Conservation (phyloP, 2,888 invertebrate species). For the Limnephilus rhombicus region DNA sequence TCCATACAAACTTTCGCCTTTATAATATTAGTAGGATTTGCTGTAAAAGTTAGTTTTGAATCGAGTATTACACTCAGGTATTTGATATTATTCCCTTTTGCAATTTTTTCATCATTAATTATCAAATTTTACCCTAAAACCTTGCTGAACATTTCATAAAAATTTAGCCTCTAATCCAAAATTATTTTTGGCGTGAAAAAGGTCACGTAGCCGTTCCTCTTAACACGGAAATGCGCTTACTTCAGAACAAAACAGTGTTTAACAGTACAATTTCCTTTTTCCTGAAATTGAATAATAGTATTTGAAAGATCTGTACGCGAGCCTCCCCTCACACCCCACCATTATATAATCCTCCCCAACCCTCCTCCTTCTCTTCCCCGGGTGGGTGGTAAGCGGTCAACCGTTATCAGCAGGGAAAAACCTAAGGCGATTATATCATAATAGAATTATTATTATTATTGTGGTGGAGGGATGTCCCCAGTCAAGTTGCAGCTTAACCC, state of each 20-base stretch:
- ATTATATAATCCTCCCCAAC: neutral
- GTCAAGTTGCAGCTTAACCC: constrained; percentile 26
- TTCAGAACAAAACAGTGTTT: neutral
- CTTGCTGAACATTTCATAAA: too few species aligned
- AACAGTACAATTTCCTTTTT: neutral
- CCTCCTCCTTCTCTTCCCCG: neutral
- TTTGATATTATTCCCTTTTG: too few species aligned
- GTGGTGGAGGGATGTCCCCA: constrained; percentile 26
- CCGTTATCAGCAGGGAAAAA: constrained; percentile 31
- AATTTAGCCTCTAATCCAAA: too few species aligned
- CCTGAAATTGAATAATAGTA: neutral
- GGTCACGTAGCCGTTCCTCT: too few species aligned
- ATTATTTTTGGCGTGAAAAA: too few species aligned
- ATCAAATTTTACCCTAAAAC: too few species aligned
- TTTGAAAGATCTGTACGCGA: neutral
- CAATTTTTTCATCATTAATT: too few species aligned
- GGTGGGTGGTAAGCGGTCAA: constrained; percentile 21
- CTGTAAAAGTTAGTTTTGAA: too few species aligned
- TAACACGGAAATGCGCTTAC: neutral
- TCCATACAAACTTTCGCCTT: too few species aligned
- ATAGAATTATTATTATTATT: constrained; percentile 37
- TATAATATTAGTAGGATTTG: too few species aligned
- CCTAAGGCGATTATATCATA: constrained; percentile 51
- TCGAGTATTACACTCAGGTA: too few species aligned
- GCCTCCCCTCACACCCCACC: neutral